Percentiles rank a stretch among this genome's conserved stretches.
These are phyloP conservation scores for Alcedo quadribrachys DNA, from an alignment of 2,797 vertebrate genomes.

Conservation along the genomic window DNA sequence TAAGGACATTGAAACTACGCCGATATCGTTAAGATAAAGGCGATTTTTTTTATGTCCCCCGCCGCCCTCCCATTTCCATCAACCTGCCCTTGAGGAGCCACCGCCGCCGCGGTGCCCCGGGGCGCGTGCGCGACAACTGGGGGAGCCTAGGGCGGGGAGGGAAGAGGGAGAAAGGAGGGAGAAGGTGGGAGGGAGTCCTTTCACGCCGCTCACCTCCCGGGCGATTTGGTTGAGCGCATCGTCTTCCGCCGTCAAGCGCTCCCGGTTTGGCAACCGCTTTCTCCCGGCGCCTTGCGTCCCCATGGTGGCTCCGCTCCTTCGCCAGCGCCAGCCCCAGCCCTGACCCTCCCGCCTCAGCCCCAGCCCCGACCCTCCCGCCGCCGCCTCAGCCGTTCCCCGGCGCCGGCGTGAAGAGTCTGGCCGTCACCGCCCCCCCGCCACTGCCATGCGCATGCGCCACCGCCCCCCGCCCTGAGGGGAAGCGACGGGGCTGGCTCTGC, in stretches of 20 bases:
- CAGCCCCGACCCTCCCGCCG: neutral
- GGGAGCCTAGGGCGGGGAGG: neutral
- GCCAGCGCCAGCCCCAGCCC: neutral
- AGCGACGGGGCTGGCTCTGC: neutral
- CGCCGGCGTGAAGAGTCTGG: neutral
- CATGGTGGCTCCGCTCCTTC: conserved; percentile 71
- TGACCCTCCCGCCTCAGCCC: too few relatives aligned
- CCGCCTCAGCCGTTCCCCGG: neutral
- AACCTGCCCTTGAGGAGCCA: neutral
- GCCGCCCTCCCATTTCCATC: neutral
- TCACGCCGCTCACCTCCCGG: conserved; percentile 82
- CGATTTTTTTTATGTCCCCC: neutral
- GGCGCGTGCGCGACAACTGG: neutral
- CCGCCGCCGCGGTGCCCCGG: neutral
- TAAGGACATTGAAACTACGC: neutral
- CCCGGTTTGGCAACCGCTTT: conserved; percentile 89
- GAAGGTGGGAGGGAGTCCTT: neutral
- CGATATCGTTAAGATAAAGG: neutral
- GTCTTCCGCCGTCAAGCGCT: conserved; percentile 89
- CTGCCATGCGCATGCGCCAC: conserved; percentile 22
- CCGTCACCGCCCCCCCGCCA: conserved; percentile 32
- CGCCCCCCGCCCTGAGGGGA: neutral
- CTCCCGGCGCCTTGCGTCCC: conserved; percentile 90
- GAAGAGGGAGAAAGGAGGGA: too few relatives aligned
- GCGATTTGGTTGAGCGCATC: conserved; percentile 93